phyloP scores from a whole-genome alignment of 2,113 vertebrate species.

The Psittacula cyanocephala region DNA sequence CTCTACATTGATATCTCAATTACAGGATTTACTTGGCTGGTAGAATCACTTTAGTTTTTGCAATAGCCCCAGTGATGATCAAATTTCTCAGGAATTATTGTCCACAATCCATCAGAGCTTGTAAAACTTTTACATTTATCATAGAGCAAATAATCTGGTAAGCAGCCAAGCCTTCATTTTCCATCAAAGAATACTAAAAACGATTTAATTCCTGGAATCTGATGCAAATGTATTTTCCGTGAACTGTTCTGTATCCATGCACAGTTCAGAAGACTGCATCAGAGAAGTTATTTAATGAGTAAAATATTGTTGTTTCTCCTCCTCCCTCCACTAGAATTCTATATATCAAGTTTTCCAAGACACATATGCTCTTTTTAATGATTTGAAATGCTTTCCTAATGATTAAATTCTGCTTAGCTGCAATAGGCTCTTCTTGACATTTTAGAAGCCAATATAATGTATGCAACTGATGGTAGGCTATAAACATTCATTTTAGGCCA shows the following conservation, averaged over 20 bases:
- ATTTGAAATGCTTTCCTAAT: conserved; percentile 57
- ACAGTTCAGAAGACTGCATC: conserved; percentile 9
- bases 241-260: conserved; percentile 2
- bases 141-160: conserved; percentile 62
- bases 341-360: conserved; percentile 53
- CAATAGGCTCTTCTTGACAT: neutral
- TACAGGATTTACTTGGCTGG: neutral
- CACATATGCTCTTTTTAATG: conserved; percentile 32
- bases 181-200: conserved; percentile 60
- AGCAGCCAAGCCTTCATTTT: conserved; percentile 64
- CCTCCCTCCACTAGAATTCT: neutral
- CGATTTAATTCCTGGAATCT: conserved; percentile 36
- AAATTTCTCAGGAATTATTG: conserved; percentile 70
- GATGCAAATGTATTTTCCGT: conserved; percentile 48
- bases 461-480: neutral
- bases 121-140: conserved; percentile 63
- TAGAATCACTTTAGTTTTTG: conserved; percentile 63
- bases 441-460: neutral
- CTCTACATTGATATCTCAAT: neutral
- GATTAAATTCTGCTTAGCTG: conserved; percentile 33
- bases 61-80: conserved; percentile 61
- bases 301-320: conserved; percentile 48
- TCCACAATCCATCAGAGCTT: conserved; percentile 47
- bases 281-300: conserved; percentile 46
- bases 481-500: neutral